Conservation (phyloP, 2,797 vertebrate genomes). For the Pelodytes ibericus region DNA sequence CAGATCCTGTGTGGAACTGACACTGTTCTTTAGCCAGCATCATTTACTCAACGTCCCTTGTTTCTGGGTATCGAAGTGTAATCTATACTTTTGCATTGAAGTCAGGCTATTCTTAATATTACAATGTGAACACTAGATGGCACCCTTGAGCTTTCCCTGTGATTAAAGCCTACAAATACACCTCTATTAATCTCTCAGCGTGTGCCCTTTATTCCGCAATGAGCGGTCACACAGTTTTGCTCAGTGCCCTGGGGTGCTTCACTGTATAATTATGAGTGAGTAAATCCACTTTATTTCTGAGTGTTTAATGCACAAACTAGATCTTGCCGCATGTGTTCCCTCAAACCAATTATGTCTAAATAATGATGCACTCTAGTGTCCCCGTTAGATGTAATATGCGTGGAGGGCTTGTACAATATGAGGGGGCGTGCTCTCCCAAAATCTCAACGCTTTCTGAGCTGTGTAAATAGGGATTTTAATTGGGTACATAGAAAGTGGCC, state of each 20-base stretch:
- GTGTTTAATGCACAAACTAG: constrained; percentile 24
- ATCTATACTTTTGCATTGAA: no score
- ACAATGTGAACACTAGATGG: constrained; percentile 8
- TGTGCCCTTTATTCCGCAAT: constrained; percentile 18
- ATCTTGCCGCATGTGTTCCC: neutral
- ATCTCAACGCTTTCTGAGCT: no score
- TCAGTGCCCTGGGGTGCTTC: neutral
- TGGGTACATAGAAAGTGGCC: no score
- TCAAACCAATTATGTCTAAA: neutral
- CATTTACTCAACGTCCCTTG: no score
- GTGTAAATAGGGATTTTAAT: no score
- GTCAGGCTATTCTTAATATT: neutral
- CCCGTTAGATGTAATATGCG: neutral
- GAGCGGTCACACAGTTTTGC: neutral
- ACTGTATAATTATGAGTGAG: constrained; percentile 14
- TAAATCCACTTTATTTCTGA: constrained; percentile 30
- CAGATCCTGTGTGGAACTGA: no score
- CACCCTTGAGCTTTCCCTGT: neutral
- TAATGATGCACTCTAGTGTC: neutral
- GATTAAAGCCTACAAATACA: neutral
- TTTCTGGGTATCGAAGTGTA: no score
- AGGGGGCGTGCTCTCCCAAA: neutral
- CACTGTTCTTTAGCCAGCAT: no score
- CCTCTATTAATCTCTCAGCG: constrained; percentile 12
- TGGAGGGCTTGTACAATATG: neutral